Evolutionary conservation across 2,888 invertebrate genomes (phyloP).

Genomic region (Tenthredo livida): DNA sequence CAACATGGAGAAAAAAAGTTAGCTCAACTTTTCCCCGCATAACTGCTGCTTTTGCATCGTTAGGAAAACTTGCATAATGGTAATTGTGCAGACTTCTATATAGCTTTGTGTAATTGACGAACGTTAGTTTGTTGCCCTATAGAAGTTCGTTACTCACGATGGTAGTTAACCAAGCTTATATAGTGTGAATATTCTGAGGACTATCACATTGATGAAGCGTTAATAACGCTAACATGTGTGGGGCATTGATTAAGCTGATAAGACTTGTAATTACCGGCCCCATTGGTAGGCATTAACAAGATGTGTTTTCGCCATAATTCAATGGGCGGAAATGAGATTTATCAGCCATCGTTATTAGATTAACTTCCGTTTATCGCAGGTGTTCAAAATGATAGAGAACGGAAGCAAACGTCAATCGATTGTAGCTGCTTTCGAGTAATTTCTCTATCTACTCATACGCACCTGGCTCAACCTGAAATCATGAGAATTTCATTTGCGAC

Average conservation of each 20-base stretch:
- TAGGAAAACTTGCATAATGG: conserved; percentile 3
- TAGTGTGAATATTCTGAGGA: background rate
- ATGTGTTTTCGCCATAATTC: background rate
- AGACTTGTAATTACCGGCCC: conserved; percentile 18
- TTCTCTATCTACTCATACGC: background rate
- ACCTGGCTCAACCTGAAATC: background rate
- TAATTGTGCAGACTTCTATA: background rate
- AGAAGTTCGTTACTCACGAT: background rate
- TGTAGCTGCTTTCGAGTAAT: background rate
- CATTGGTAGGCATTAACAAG: conserved; percentile 26
- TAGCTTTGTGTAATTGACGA: conserved; percentile 12
- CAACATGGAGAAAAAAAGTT: conserved; percentile 18
- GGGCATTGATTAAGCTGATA: conserved; percentile 11
- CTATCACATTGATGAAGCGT: background rate
- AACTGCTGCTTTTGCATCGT: background rate
- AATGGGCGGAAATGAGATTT: conserved; percentile 13
- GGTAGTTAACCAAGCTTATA: background rate
- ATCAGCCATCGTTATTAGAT: conserved; percentile 4
- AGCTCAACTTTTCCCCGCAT: background rate
- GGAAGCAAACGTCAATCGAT: conserved; percentile 20
- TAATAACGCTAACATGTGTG: background rate
- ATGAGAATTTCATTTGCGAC: background rate
- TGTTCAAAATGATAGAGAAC: conserved; percentile 1
- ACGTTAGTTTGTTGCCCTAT: background rate
- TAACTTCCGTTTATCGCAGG: conserved; percentile 1